Conservation (phyloP, 2,888 invertebrate genomes). For the Andrena bucephala region DNA sequence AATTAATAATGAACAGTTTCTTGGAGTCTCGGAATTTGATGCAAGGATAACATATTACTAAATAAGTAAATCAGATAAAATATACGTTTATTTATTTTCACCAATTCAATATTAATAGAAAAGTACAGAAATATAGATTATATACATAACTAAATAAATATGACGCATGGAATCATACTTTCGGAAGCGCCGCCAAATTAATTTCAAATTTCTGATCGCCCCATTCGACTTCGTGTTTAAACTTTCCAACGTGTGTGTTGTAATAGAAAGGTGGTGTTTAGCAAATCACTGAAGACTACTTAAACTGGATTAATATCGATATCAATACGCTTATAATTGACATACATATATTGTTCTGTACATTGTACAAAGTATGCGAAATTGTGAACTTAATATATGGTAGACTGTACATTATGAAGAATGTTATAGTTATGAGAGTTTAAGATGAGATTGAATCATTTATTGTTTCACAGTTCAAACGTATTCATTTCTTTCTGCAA, state of each 20-base stretch:
- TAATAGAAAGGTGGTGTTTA: not conserved
- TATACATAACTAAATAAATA: conserved; percentile 28
- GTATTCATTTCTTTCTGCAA: not conserved
- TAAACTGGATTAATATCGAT: not conserved
- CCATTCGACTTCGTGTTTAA: conserved; percentile 3
- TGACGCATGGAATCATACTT: conserved; percentile 13
- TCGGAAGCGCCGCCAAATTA: not conserved
- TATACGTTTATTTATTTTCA: conserved; percentile 18
- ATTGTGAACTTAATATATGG: not conserved
- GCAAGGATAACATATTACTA: too few relatives aligned
- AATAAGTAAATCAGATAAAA: not conserved
- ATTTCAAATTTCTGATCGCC: not conserved
- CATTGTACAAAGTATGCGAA: conserved; percentile 1
- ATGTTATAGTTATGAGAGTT: not conserved
- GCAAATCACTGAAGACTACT: conserved; percentile 17
- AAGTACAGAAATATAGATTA: conserved; percentile 46
- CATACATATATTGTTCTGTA: conserved; percentile 25
- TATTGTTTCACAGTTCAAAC: not conserved
- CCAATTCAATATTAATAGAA: conserved; percentile 38
- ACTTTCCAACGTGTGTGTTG: not conserved
- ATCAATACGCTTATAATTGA: conserved; percentile 40
- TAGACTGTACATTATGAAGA: not conserved
- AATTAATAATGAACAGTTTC: too few relatives aligned
- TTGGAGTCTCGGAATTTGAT: too few relatives aligned
- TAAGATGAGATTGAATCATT: not conserved